Evolutionary conservation across 2,113 vertebrate genomes (phyloP), one percentile per base, ranked within the genome.

Genomic region (Ctenodactylus gundi): DNA sequence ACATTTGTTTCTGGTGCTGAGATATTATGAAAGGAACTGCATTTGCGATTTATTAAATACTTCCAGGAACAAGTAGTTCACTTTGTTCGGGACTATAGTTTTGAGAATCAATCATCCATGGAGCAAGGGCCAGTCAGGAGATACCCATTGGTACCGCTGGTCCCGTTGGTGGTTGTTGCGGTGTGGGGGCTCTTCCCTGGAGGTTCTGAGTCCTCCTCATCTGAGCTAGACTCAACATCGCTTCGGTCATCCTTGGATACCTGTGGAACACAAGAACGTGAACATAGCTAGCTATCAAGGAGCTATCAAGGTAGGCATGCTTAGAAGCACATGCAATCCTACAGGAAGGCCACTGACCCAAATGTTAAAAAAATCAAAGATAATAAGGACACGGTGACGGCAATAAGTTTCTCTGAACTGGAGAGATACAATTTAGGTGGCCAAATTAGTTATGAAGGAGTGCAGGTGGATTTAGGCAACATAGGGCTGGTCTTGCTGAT

Each of bases 171-270:
- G 98, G 98, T 51, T 25, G 98, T 93, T 0, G 97, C 41, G 94
- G 97, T 99, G 97, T 99, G 99, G 1, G 95, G 96, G 96, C 97
- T 99, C 97, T 99, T 99, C 93, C 97, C 97, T 75, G 98, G 96
- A 65, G 98, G 98, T 64, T 97, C 97, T 41, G 98, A 97, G 93
- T 99, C 98, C 14, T 99, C 99, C 96, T 99, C 99, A 55, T 99
- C 99, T 77, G 99, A 99, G 98, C 99, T 99, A 87, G 99, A 99
- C 98, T 99, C 99, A 29, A 99, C 98, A 93, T 99, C 99, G 84
- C 99, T 99, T 95, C 99, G 98, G 96, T 99, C 98, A 94, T 99
- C 99, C 97, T 99, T 99, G 94, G 99, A 98, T 95, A 99, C 99
- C 99, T 99, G 97, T 0, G 91, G 49, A 92, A 97, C 17, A 89